Percentiles rank a stretch among this genome's conserved stretches.
Conservation (phyloP, 2,113 vertebrate genomes). For the Nasalis larvatus region DNA sequence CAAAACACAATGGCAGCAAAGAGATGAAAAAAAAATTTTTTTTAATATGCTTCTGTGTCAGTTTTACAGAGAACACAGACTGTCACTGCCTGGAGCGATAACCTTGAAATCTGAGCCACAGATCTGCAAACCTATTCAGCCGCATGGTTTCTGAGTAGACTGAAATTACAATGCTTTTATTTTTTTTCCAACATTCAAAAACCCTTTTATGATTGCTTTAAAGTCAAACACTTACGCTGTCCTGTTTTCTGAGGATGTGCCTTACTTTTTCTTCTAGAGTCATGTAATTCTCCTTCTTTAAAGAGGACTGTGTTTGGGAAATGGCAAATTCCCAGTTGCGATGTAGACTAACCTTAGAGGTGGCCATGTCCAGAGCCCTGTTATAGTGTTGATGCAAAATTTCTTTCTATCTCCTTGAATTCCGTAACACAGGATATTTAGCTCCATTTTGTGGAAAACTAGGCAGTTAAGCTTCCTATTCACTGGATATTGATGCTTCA, state of each 20-base stretch:
- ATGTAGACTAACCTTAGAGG: rapidly evolving
- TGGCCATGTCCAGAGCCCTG: rapidly evolving
- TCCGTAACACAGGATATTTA: background rate
- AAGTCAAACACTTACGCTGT: background rate
- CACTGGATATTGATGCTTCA: rapidly evolving
- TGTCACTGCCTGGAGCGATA: background rate
- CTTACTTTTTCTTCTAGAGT: background rate
- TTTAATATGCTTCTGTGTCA: background rate
- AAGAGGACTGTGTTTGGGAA: background rate
- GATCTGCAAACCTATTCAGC: background rate
- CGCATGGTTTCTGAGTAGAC: rapidly evolving
- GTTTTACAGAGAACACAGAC: background rate
- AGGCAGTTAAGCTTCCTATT: rapidly evolving
- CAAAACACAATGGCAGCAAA: rapidly evolving
- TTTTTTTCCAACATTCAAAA: background rate
- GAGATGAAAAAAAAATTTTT: background rate
- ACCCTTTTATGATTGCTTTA: background rate
- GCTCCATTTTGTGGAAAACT: background rate
- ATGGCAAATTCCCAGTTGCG: too few relatives aligned
- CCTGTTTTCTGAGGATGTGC: background rate
- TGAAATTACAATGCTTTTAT: background rate
- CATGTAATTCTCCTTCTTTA: background rate
- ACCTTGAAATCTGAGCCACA: background rate
- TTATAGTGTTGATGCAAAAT: rapidly evolving
- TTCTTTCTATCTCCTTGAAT: background rate